These are phyloP conservation scores for Ophiodon elongatus DNA, from an alignment of 2,113 vertebrate species.

Conservation along the genomic window DNA sequence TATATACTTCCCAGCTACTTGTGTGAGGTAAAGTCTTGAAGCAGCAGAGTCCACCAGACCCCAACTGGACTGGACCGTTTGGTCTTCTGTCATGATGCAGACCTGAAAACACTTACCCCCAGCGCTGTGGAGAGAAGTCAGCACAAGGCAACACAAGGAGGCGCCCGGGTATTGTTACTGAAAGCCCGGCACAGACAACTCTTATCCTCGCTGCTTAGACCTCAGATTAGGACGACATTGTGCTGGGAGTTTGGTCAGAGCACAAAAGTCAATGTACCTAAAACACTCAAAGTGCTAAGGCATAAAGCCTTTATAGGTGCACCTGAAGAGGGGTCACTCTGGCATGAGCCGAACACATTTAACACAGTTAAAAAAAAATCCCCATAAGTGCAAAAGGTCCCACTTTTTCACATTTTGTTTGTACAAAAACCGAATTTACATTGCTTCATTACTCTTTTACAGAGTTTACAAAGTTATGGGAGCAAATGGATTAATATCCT, in stretches of 20 bases:
- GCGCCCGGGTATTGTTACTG: not conserved
- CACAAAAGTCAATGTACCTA: not conserved
- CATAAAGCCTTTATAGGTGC: not conserved
- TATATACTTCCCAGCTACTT: constrained; percentile 26
- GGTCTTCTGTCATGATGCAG: not conserved
- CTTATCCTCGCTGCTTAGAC: not conserved
- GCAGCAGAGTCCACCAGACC: not conserved
- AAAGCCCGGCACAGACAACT: not conserved
- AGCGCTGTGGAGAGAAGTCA: constrained; percentile 55
- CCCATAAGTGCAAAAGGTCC: not conserved
- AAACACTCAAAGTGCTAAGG: not conserved
- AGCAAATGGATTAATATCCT: not conserved
- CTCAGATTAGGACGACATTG: not conserved
- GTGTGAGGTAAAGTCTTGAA: not conserved
- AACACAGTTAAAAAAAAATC: not conserved
- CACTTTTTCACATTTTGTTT: not conserved
- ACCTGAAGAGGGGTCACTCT: not conserved
- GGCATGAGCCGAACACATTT: not conserved
- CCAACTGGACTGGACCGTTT: not conserved
- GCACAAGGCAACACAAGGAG: constrained; percentile 10
- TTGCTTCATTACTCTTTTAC: constrained; percentile 12
- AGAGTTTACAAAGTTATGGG: constrained; percentile 11
- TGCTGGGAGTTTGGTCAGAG: not conserved
- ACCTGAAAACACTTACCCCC: constrained; percentile 80
- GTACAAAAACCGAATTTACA: constrained; percentile 39